Percentiles rank a stretch among this genome's conserved stretches.
These are phyloP conservation scores for Rhabditophanes sp. DNA, from an alignment of 2,888 invertebrate species.

Conservation along the genomic window DNA sequence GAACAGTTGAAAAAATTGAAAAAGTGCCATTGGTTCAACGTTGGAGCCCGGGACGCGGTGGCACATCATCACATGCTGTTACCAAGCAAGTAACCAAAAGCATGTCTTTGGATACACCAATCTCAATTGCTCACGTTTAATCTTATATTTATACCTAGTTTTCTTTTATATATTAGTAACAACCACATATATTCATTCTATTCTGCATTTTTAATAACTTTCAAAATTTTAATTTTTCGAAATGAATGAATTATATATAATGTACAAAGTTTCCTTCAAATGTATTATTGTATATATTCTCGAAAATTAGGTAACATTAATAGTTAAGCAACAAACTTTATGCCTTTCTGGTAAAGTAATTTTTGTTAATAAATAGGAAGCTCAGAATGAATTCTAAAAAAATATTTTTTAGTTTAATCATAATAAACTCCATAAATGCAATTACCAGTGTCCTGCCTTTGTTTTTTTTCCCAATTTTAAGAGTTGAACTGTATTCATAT, in stretches of 20 bases:
- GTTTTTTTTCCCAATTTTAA: no score
- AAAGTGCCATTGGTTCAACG: constrained; percentile 41
- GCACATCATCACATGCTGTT: constrained; percentile 8
- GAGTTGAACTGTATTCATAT: no score
- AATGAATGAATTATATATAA: neutral
- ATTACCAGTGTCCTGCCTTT: no score
- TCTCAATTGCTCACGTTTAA: constrained; percentile 39
- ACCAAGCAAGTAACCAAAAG: constrained; percentile 29
- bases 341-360: no score
- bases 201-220: constrained; percentile 5
- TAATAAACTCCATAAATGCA: no score
- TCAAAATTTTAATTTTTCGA: constrained; percentile 2
- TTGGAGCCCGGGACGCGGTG: constrained; percentile 20
- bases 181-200: constrained; percentile 4
- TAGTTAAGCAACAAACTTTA: no score
- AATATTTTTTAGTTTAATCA: no score
- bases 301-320: no score
- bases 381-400: no score
- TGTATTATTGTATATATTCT: constrained; percentile 1
- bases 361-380: no score
- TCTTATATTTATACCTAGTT: constrained; percentile 3
- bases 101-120: constrained; percentile 38
- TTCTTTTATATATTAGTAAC: constrained; percentile 1
- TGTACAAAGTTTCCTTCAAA: neutral
- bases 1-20: constrained; percentile 16